Evolutionary conservation across 2,797 vertebrate genomes (phyloP).

Genomic region (Microctenopoma lineatum): DNA sequence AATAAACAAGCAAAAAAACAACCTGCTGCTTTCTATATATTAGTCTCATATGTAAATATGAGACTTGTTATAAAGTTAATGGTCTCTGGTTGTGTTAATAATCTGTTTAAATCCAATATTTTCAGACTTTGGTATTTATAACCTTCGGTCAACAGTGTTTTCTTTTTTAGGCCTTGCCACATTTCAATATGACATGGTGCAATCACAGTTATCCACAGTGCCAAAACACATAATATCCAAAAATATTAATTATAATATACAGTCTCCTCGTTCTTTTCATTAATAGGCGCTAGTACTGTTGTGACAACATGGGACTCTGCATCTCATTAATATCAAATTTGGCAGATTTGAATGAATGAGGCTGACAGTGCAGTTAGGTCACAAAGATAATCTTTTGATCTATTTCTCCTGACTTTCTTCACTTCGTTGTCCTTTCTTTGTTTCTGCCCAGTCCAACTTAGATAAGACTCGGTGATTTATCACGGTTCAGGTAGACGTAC

Average conservation of each 20-base stretch:
- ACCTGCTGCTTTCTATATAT: no score
- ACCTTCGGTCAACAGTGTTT: not conserved
- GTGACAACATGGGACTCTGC: constrained; percentile 56
- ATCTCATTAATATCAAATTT: constrained; percentile 73
- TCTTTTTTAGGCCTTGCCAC: not conserved
- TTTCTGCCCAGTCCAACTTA: constrained; percentile 7
- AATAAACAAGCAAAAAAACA: no score
- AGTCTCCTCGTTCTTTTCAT: constrained; percentile 52
- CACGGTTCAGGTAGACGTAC: constrained; percentile 40
- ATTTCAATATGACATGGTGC: not conserved
- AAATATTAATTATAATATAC: not conserved
- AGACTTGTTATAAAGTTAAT: no score
- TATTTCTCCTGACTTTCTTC: constrained; percentile 4
- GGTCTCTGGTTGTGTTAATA: no score
- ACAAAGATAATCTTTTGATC: constrained; percentile 33
- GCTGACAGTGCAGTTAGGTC: constrained; percentile 47
- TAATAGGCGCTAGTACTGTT: constrained; percentile 51
- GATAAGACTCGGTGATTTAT: constrained; percentile 46
- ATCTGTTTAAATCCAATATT: not conserved
- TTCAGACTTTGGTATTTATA: not conserved
- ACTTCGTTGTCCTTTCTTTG: constrained; percentile 17
- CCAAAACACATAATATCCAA: not conserved
- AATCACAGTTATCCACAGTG: constrained; percentile 1
- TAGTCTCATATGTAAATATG: no score
- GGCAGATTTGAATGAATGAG: constrained; percentile 59